Evolutionary conservation across 1,140 invertebrate genomes (phyloP).

Genomic region (Dreissena polymorpha): DNA sequence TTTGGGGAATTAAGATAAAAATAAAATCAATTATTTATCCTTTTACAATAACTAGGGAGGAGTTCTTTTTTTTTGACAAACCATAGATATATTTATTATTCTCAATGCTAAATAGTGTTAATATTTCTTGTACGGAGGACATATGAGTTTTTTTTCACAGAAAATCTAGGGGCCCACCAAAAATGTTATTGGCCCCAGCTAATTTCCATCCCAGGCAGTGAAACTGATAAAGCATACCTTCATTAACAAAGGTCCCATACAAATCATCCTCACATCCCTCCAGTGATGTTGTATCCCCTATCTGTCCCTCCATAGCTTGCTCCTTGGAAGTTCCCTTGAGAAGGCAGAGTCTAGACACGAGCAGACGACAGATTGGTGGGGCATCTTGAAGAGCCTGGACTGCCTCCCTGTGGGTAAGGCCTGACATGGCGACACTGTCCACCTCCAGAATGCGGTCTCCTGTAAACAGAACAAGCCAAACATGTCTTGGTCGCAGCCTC

Average conservation of each 20-base stretch:
- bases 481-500: no score
- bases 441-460: constrained; percentile 51
- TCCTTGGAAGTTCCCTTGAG: not conserved
- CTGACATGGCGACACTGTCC: constrained; percentile 24
- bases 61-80: no score
- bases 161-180: no score
- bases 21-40: no score
- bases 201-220: no score
- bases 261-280: constrained; percentile 20
- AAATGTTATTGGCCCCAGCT: no score
- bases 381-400: constrained; percentile 39
- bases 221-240: constrained; percentile 22
- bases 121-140: no score
- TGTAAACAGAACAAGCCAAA: not conserved
- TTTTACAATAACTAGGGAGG: no score
- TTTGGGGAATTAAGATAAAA: no score
- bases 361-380: constrained; percentile 50
- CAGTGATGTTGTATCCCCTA: not conserved
- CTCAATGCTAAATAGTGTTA: no score
- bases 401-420: constrained; percentile 46
- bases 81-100: no score
- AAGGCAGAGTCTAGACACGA: not conserved
- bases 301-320: not conserved
- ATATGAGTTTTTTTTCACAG: no score
- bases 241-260: constrained; percentile 32